phyloP scores from a whole-genome alignment of 2,113 vertebrate species.

The Triplophysa rosa region DNA sequence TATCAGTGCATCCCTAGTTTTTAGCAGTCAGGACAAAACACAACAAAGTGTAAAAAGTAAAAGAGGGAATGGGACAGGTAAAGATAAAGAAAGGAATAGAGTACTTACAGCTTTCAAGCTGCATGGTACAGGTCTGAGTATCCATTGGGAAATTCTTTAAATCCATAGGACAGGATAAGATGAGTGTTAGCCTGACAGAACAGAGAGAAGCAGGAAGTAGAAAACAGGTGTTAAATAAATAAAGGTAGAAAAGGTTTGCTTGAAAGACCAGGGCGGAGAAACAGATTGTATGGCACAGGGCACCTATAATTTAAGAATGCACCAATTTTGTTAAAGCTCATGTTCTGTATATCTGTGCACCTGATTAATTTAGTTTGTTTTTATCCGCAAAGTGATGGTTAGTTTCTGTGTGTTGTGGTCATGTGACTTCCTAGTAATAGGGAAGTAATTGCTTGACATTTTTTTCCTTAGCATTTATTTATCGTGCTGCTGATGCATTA shows the following conservation, averaged over 20 bases:
- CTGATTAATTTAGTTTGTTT: neutral
- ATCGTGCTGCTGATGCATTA: slow-evolving; percentile 62
- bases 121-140: slow-evolving; percentile 94
- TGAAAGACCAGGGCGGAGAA: slow-evolving; percentile 22
- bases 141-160: slow-evolving; percentile 98
- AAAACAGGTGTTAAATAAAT: slow-evolving; percentile 44
- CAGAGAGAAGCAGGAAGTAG: slow-evolving; percentile 54
- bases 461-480: slow-evolving; percentile 58
- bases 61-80: slow-evolving; percentile 5
- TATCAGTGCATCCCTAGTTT: no score
- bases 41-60: slow-evolving; percentile 11
- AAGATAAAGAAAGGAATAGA: slow-evolving; percentile 38
- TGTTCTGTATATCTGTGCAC: neutral
- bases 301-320: neutral
- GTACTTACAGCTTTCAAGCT: slow-evolving; percentile 95
- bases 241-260: slow-evolving; percentile 39
- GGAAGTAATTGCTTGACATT: slow-evolving; percentile 62
- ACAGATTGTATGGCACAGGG: neutral
- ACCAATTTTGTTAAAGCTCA: slow-evolving; percentile 1
- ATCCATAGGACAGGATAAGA: slow-evolving; percentile 93
- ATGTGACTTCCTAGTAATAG: slow-evolving; percentile 46
- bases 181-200: slow-evolving; percentile 77
- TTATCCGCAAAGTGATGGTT: neutral
- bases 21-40: slow-evolving; percentile 3
- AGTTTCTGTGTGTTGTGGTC: neutral